A percentile compares a stretch with the other conserved stretches of the same genome.
These are phyloP conservation scores for Ceraclea dissimilis DNA, from an alignment of 2,888 invertebrate genomes.

Conservation along the genomic window DNA sequence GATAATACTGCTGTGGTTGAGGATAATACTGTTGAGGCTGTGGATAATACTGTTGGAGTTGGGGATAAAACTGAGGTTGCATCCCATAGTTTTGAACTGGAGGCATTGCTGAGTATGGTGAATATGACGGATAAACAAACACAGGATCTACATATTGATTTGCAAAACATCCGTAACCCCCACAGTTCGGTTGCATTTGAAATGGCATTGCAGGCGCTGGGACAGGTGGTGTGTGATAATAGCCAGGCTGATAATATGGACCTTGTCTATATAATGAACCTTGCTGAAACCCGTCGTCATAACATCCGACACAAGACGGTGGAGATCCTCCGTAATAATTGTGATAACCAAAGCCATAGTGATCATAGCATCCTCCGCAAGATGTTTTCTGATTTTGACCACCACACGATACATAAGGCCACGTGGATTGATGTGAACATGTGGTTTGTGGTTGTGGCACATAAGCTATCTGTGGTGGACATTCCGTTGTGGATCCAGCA, in stretches of 20 bases:
- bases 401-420: conserved; percentile 33
- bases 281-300: conserved; percentile 31
- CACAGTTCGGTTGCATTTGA: neutral
- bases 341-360: conserved; percentile 27
- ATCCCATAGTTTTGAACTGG: neutral
- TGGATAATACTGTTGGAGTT: neutral
- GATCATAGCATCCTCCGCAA: conserved; percentile 35
- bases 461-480: conserved; percentile 30
- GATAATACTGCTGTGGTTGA: neutral
- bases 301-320: conserved; percentile 29
- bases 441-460: conserved; percentile 33
- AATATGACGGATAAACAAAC: conserved; percentile 18
- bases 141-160: conserved; percentile 23
- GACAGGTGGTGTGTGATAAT: conserved; percentile 22
- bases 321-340: conserved; percentile 9
- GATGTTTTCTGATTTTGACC: conserved; percentile 13
- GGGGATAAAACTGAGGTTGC: neutral
- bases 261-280: conserved; percentile 33
- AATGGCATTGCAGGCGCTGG: neutral
- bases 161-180: conserved; percentile 19
- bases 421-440: conserved; percentile 32
- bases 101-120: conserved; percentile 10
- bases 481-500: conserved; percentile 17
- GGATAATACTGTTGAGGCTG: neutral
- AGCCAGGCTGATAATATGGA: conserved; percentile 28